Percentiles rank a stretch among this genome's conserved stretches.
Conservation (phyloP, 2,888 invertebrate species). For the Tuberolachnus salignus region DNA sequence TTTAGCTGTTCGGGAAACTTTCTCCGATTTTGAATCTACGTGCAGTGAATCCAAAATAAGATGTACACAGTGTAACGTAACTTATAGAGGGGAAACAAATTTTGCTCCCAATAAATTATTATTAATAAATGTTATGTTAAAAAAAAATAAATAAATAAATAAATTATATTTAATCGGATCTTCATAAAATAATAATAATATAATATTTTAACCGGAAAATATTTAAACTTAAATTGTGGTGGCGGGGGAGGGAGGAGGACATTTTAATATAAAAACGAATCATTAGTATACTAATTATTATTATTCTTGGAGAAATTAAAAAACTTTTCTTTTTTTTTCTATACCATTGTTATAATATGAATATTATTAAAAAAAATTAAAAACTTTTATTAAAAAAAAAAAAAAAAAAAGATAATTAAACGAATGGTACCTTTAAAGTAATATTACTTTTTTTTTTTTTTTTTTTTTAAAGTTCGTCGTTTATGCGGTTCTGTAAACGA, state of each 20-base stretch:
- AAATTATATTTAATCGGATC: too few relatives aligned
- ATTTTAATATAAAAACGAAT: neutral
- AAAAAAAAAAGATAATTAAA: neutral
- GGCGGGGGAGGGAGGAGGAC: too few relatives aligned
- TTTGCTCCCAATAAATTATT: too few relatives aligned
- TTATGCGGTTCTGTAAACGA: too few relatives aligned
- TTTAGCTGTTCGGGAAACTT: neutral
- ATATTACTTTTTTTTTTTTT: too few relatives aligned
- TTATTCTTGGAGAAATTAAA: neutral
- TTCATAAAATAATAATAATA: too few relatives aligned
- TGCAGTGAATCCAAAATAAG: neutral
- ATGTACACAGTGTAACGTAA: neutral
- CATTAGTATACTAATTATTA: neutral
- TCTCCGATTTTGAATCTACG: neutral
- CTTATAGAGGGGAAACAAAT: neutral
- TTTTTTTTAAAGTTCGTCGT: too few relatives aligned
- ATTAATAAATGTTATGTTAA: too few relatives aligned
- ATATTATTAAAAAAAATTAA: neutral
- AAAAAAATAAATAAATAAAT: too few relatives aligned
- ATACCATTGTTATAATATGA: neutral
- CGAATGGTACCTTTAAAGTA: neutral
- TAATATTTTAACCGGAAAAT: too few relatives aligned
- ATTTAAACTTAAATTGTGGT: too few relatives aligned
- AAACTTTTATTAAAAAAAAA: neutral
- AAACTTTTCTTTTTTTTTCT: constrained; percentile 14